Conservation (phyloP, 2,888 invertebrate species). For the Penaeus monodon region DNA sequence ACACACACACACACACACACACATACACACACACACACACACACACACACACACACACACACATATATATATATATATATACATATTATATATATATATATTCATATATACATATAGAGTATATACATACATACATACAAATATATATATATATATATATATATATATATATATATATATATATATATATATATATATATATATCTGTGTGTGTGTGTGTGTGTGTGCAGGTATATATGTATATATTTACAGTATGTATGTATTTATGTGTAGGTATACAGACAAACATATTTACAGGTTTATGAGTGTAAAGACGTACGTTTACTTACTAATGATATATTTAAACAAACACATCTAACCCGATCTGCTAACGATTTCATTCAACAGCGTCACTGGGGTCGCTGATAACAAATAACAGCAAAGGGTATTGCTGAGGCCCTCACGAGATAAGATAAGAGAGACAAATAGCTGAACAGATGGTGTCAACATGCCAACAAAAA, state of each 20-base stretch:
- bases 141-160: background rate
- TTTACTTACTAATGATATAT: no score
- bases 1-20: conserved; percentile 16
- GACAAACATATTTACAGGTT: background rate
- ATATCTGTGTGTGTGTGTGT: conserved; percentile 5
- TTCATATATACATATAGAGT: no score
- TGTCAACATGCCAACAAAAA: no score
- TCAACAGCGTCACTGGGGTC: no score
- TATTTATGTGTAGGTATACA: background rate
- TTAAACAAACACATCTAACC: no score
- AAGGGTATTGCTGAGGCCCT: no score
- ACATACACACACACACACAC: conserved; percentile 25
- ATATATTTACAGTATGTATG: no score
- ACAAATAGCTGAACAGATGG: no score
- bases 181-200: conserved; percentile 1
- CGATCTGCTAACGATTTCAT: no score
- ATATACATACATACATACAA: background rate
- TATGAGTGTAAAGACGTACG: background rate
- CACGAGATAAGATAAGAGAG: no score
- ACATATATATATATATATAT: conserved; percentile 34
- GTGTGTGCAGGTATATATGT: background rate
- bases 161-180: conserved; percentile 17
- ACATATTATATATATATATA: conserved; percentile 3
- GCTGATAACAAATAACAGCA: no score
- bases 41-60: conserved; percentile 26